Evolutionary conservation across 1,140 invertebrate species (phyloP), one percentile per base, ranked within the genome.

Genomic region (Cephus cinctus): DNA sequence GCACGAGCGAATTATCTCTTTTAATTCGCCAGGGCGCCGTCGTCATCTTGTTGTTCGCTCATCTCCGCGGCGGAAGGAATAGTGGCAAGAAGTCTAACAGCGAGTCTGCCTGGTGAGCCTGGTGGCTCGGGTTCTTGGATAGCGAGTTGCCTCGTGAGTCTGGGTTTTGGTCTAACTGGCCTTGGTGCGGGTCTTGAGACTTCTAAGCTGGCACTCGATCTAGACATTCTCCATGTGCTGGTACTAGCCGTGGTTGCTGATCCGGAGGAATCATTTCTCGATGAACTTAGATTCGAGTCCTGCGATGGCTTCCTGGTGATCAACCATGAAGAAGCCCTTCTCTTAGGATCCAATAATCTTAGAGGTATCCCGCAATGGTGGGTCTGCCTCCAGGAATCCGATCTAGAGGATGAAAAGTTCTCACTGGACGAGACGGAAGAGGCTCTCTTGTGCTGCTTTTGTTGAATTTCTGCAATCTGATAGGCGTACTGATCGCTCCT

Each of bases 221-320:
- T 78, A 1, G 89, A 89, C 54, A 89, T 83, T 12, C 89, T 76
- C 86, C 90, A 93, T 1, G 90, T 91, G 45, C 87, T 88, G 3
- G 90, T 93, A 57, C 87, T 90, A 11, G 88, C 89, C 0, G 89
- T 92, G 1, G 89, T 90, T 0, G 83, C 86, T 0, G 89, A 92
- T 1, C 89, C 89, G 1, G 89, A 92, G 0, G 90, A 94, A 70
- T 95, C 91, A 67, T 94, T 94, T 9, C 91, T 78, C 1, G 89
- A 90, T 56, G 86, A 89, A 32, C 89, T 92, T 39, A 94, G 69
- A 69, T 92, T 94, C 1, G 90, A 94, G 63, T 94, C 91, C 67
- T 94, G 91, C 1, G 89, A 92, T 0, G 91, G 89, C 73, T 94
- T 94, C 14, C 91, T 76, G 0, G 90, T 90, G 3, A 94, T 88